Evolutionary conservation across 1,140 invertebrate genomes (phyloP), one percentile per base, ranked within the genome.

Genomic region (Cydia amplana): DNA sequence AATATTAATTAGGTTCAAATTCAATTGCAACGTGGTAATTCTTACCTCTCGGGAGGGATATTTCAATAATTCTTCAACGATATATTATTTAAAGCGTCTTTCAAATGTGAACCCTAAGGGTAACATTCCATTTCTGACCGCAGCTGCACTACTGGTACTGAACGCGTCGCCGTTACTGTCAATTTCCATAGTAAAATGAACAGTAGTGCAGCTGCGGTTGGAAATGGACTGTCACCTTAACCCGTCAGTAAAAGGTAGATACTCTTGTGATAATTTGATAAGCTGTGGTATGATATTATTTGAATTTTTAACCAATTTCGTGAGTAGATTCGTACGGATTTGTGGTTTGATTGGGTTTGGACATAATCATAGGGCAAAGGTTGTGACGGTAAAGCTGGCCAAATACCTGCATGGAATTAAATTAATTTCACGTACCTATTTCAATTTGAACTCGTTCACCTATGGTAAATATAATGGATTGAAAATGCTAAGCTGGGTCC

Each of bases 311-410:
- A 51, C n/a, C 49, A 6, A 51, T 51, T 51, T 51, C 49, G 49
- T 51, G 49, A 51, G 49, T 51, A 51, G 18, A 51, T 51, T 51
- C 49, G 49, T 51, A n/a, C 49, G 49, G 49, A 18, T n/a, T 51
- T 51, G 16, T 14, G n/a, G 1, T n/a, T 51, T 51, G 49, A 51
- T 51, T 51, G n/a, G 49, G 5, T 51, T 51, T 18, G 49, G 49
- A 51, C n/a, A 51, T 51, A 4, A 51, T 51, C 16, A n/a, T 16
- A 51, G 49, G 49, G 49, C 49, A n/a, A 51, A 51, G 49, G 49
- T 51, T n/a, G 16, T 16, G 16, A 6, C 2, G 49, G 16, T 18
- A 18, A n/a, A 18, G 49, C n/a, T n/a, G 16, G 49, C n/a, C 14
- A 18, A 0, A 16, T 14, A 51, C 14, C 14, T 32, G 32, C 14